phyloP scores from a whole-genome alignment of 2,888 invertebrate genomes.

The Ormia ochracea region DNA sequence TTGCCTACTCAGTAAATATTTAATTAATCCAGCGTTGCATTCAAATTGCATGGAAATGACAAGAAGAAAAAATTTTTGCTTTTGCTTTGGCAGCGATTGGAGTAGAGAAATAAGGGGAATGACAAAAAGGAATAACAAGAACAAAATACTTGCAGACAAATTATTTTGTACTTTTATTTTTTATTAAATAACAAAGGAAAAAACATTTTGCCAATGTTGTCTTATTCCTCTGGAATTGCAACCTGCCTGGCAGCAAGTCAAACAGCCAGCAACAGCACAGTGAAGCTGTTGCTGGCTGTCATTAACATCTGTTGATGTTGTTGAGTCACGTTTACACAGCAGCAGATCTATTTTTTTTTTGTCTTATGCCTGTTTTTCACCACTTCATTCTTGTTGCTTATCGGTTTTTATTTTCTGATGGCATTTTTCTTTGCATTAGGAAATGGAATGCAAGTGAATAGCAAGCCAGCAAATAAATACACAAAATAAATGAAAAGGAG shows the following conservation, averaged over 20 bases:
- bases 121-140: too few species aligned
- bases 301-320: slow-evolving; percentile 56
- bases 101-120: not conserved
- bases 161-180: not conserved
- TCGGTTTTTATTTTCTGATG: too few species aligned
- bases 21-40: slow-evolving; percentile 48
- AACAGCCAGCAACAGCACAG: slow-evolving; percentile 5
- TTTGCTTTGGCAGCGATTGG: not conserved
- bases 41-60: slow-evolving; percentile 21
- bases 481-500: slow-evolving; percentile 10
- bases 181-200: not conserved
- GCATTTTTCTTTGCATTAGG: not conserved
- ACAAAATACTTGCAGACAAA: not conserved
- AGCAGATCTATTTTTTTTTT: slow-evolving; percentile 37
- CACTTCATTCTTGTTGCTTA: slow-evolving; percentile 15
- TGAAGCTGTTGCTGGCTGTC: slow-evolving; percentile 41
- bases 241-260: slow-evolving; percentile 1
- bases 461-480: slow-evolving; percentile 19
- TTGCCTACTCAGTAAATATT: slow-evolving; percentile 43
- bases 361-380: slow-evolving; percentile 24
- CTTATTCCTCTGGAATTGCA: slow-evolving; percentile 4
- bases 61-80: not conserved
- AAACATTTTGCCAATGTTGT: slow-evolving; percentile 5
- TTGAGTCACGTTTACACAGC: slow-evolving; percentile 52
- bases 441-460: slow-evolving; percentile 28